These are phyloP conservation scores for Natator depressus DNA, from an alignment of 2,113 vertebrate genomes.

Conservation along the genomic window DNA sequence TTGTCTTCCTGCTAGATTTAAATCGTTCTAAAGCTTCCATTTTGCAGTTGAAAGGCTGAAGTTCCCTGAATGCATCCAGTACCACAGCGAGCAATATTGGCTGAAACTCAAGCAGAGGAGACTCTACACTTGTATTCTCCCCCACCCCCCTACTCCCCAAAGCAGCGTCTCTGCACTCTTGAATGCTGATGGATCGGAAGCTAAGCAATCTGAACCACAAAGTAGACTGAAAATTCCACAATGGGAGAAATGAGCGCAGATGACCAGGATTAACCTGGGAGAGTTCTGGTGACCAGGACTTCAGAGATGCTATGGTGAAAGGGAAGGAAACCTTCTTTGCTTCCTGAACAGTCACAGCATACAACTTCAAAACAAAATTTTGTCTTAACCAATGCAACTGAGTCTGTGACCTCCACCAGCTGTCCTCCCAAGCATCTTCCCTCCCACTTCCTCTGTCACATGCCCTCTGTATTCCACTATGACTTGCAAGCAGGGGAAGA, in stretches of 20 bases:
- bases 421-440: conserved; percentile 53
- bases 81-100: not conserved
- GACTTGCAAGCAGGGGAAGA: conserved; percentile 14
- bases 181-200: not conserved
- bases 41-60: not conserved
- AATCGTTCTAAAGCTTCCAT: conserved; percentile 4
- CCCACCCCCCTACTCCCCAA: not conserved
- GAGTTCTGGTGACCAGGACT: not conserved
- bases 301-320: conserved; percentile 38
- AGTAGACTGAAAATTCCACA: not conserved
- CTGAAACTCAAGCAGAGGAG: not conserved
- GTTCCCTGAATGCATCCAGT: not conserved
- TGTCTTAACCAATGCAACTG: not conserved
- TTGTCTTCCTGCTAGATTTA: not conserved
- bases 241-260: not conserved
- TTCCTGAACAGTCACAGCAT: conserved; percentile 2
- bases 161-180: not conserved
- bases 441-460: conserved; percentile 58
- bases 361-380: not conserved
- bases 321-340: conserved; percentile 30
- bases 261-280: not conserved
- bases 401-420: conserved; percentile 12
- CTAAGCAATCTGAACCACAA: not conserved
- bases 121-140: not conserved
- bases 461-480: conserved; percentile 21